Evolutionary conservation across 2,113 vertebrate genomes (phyloP).

Genomic region (Perccottus glenii): DNA sequence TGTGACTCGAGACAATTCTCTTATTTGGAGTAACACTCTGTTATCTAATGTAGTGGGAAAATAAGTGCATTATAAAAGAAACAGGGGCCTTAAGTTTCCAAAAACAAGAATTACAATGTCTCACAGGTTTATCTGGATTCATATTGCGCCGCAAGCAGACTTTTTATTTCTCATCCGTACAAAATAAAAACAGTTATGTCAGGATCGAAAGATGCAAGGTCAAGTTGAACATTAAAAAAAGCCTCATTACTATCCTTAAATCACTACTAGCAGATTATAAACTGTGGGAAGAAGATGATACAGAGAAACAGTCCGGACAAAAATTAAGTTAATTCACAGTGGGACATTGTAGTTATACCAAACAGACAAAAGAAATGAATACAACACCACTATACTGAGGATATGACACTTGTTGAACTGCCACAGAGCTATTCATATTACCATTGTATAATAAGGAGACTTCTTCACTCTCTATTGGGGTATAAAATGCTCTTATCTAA

Average conservation of each 20-base stretch:
- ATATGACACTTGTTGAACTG: no score
- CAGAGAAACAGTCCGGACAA: background rate
- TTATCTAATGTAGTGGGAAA: background rate
- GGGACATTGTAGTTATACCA: no score
- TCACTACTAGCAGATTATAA: background rate
- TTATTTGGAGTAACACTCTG: background rate
- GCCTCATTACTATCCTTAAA: background rate
- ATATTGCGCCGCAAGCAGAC: background rate
- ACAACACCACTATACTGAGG: no score
- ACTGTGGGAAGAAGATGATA: slow-evolving; percentile 2
- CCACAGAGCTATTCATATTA: no score
- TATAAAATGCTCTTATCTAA: no score
- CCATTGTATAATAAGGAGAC: no score
- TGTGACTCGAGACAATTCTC: background rate
- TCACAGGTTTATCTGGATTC: background rate
- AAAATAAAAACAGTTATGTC: background rate
- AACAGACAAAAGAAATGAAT: no score
- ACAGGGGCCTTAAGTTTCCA: background rate
- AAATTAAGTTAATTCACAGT: background rate
- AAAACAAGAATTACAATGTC: no score
- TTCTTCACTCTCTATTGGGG: no score
- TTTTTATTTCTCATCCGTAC: no score
- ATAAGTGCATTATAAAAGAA: background rate
- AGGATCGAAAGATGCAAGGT: background rate
- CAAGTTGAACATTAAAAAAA: background rate